Evolutionary conservation across 1,140 invertebrate genomes (phyloP), one percentile per base, ranked within the genome.

Genomic region (Wiebesia pumilae): DNA sequence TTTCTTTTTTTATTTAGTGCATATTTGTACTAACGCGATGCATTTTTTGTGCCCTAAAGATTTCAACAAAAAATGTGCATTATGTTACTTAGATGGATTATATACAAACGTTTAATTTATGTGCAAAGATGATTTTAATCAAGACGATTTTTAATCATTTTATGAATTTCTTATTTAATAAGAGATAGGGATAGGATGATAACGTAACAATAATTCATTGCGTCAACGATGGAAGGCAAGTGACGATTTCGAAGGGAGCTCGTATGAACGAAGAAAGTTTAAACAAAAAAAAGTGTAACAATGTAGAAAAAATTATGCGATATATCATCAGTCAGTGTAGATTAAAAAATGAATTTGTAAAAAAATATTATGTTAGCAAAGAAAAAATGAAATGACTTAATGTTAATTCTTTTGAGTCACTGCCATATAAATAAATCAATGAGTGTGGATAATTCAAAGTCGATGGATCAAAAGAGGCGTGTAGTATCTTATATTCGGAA

Each of bases 351-450:
- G 40, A 62, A 80, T 69, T 71, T 85, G 77, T 85, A 86, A 86
- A 79, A 81, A 58, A 67, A 35, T 75, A n/a, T 77, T 43, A 62
- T 81, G 16, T 33, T 30, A 69, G 38, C 10, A 35, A 78, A 67
- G 47, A 33, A 40, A 51, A 79, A 30, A 47, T 27, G 67, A 79
- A 79, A 81, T 43, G 33, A 85, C 30, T 40, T 81, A 40, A 21
- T 24, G 69, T 83, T 62, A 69, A 35, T 73, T 69, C 80, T 67
- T 86, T 83, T n/a, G 33, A 83, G 81, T 82, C 58, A 86, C 85
- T 86, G 85, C 85, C 85, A 86, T 86, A 86, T 75, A 58, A 73
- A 83, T 19, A 69, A 75, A 86, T 65, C 67, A 81, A 58, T 81
- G 79, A 86, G 84, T 75, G 79, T 86, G 78, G 67, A 30, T 35